Conservation (phyloP, 2,888 invertebrate species). For the Hyalella azteca region DNA sequence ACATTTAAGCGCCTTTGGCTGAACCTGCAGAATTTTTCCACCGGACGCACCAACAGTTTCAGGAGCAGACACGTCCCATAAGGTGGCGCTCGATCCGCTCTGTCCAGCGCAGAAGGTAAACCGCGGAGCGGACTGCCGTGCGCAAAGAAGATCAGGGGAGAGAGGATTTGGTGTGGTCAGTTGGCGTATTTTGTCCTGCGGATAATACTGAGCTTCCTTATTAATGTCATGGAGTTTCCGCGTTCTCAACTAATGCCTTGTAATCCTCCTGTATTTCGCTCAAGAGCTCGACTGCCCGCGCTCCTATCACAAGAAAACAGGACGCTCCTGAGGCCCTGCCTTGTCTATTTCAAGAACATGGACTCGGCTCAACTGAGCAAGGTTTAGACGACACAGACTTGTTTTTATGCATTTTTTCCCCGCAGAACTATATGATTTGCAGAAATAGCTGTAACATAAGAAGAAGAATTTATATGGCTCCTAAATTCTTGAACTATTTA, state of each 20-base stretch:
- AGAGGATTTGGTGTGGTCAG: constrained; percentile 7
- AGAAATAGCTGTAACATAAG: too few relatives aligned
- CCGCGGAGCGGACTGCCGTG: too few relatives aligned
- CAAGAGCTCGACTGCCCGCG: constrained; percentile 21
- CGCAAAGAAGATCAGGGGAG: neutral
- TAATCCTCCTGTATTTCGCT: constrained; percentile 34
- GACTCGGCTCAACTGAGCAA: neutral
- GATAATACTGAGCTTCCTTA: constrained; percentile 33
- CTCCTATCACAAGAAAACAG: constrained; percentile 10
- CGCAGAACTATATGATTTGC: too few relatives aligned
- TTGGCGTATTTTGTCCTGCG: constrained; percentile 32
- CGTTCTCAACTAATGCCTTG: constrained; percentile 36
- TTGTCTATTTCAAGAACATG: neutral
- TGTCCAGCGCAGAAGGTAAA: too few relatives aligned
- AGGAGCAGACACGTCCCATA: too few relatives aligned
- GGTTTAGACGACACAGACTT: neutral
- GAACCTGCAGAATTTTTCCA: neutral
- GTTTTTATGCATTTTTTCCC: too few relatives aligned
- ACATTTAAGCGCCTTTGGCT: neutral
- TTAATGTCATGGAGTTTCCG: constrained; percentile 29
- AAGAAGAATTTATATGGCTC: too few relatives aligned
- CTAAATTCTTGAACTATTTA: too few relatives aligned
- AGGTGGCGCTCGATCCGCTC: too few relatives aligned
- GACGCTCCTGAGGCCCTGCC: neutral
- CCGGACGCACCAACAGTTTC: neutral